These are phyloP conservation scores for Drosophila anomelani DNA, from an alignment of 2,888 invertebrate species.

Conservation along the genomic window DNA sequence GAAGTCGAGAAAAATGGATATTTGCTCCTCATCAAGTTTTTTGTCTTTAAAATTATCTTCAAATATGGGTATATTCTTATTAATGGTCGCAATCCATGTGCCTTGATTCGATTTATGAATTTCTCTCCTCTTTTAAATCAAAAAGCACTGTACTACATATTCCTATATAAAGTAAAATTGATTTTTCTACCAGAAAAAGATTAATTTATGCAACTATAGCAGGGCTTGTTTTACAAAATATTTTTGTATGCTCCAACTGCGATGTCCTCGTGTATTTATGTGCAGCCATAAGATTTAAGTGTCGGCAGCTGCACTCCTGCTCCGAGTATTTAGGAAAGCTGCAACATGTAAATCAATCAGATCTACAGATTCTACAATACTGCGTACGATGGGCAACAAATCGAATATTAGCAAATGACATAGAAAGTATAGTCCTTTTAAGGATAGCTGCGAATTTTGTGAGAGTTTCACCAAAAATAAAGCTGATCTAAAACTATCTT, in stretches of 20 bases:
- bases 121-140: not conserved
- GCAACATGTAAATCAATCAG: conserved; percentile 6
- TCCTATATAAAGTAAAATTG: not conserved
- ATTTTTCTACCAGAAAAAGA: not conserved
- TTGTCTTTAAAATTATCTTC: not conserved
- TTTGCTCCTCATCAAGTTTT: not conserved
- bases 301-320: not conserved
- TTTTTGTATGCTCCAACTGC: not conserved
- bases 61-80: not conserved
- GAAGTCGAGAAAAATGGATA: not conserved
- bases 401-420: not conserved
- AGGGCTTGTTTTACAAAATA: not conserved
- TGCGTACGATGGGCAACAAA: no score
- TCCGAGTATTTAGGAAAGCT: not conserved
- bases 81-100: not conserved
- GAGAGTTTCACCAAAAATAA: not conserved
- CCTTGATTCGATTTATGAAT: not conserved
- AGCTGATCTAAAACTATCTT: not conserved
- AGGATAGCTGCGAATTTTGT: not conserved
- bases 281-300: conserved; percentile 1
- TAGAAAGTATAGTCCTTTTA: not conserved
- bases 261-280: not conserved
- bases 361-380: not conserved
- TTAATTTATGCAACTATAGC: not conserved
- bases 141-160: not conserved